Evolutionary conservation across 2,797 vertebrate genomes (phyloP).

Genomic region (Ctenopoma multispine): DNA sequence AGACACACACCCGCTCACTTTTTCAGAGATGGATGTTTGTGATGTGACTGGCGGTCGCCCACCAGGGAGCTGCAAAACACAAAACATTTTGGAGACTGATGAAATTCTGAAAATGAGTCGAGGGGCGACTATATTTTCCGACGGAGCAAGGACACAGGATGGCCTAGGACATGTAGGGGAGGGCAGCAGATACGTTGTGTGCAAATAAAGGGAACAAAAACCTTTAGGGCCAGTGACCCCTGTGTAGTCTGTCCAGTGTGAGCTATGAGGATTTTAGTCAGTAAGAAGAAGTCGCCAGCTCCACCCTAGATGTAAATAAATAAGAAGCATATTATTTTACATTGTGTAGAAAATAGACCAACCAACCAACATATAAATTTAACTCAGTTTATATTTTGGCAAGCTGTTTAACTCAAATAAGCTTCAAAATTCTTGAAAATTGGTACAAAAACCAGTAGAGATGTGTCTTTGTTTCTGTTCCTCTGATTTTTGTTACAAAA

Average conservation of each 20-base stretch:
- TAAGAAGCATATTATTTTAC: too few species aligned
- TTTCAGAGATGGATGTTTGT: background rate
- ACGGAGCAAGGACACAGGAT: background rate
- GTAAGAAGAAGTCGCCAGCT: background rate
- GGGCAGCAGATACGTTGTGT: background rate
- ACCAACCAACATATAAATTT: background rate
- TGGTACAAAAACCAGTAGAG: background rate
- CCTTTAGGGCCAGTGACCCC: background rate
- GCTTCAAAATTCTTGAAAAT: background rate
- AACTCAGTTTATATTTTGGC: background rate
- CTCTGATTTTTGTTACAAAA: too few species aligned
- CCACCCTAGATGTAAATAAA: too few species aligned
- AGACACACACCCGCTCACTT: conserved; percentile 71
- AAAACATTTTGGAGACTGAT: conserved; percentile 39
- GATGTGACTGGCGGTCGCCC: background rate
- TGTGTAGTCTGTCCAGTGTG: background rate
- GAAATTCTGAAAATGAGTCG: background rate
- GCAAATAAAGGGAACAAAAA: background rate
- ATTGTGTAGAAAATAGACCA: background rate
- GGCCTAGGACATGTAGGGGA: background rate
- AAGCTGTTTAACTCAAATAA: background rate
- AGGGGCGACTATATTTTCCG: background rate
- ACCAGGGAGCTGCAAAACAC: conserved; percentile 36
- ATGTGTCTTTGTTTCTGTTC: background rate
- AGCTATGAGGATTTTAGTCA: background rate